Base-by-base conservation (phyloP, 1,140 invertebrate species). In the Leguminivora glycinivorella region DNA sequence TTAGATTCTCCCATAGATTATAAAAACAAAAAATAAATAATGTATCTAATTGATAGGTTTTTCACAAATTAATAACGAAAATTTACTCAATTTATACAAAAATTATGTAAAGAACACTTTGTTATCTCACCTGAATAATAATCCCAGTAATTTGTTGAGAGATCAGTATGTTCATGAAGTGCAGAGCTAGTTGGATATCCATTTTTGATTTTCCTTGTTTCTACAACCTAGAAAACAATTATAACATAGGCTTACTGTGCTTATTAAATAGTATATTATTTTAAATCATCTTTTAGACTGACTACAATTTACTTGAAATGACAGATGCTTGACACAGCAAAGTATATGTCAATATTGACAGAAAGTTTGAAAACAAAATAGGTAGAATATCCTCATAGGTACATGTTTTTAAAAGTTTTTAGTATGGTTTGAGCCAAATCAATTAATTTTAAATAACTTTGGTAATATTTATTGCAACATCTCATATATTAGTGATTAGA, bases 331-430 rank as follows among this genome's bases (percentile, higher is more conserved):
- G 58, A 63, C 58, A 63, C 12, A 63, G 26, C 25, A 60, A 12
- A 63, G 58, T 63, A 6, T 22, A 52, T 63, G 58, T 63, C 58
- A 63, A 63, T 63, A 29, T 17, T 63, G 58, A 63, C 58, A 63
- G 25, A 63, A 63, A 63, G 58, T 63, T 63, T 63, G 22, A 63
- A 63, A 26, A 58, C 56, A 58, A 63, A 60, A 52, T 52, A 52
- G 47, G 19, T 52, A 47, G 1, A 10, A 12, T 9, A 6, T 40
- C n/a, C n/a, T n/a, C n/a, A n/a, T 19, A 52, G 19, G 7, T 52
- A 19, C 19, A 5, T 34, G 31, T 34, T 34, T 10, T 34, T 34
- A 34, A 31, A 40, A 43, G 38, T 43, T 43, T 43, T 43, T n/a
- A n/a, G 5, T 43, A 14, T 43, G 38, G 10, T 4, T 5, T 43